Evolutionary conservation across 35 echinoderm and acorn worm species (phyloP), one percentile per base, ranked within the genome.

Genomic region (Lytechinus variegatus): DNA sequence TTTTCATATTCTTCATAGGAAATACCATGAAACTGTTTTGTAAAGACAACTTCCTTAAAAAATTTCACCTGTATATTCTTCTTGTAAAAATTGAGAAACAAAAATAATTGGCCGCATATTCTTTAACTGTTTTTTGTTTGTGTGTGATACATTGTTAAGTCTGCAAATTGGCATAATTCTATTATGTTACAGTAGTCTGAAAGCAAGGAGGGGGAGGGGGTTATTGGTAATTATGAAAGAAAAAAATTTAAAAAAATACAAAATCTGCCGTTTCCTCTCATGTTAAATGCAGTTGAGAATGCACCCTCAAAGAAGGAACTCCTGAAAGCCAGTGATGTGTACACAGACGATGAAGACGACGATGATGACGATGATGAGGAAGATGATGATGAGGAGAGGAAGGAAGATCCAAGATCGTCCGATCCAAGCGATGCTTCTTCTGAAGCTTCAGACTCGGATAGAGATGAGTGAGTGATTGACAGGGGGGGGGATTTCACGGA

Each of bases 301-400:
- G 95, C 93, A 7, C 95, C 97, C 51, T 96, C 97, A 24, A 97
- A 95, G 92, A 99, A 97, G 91, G 86, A 97, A 44, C 97, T 94
- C 27, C 72, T 99, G 72, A 98, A 97, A 61, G 98, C 97, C 29
- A 98, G 97, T 96, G 98, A 99, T 61, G 98, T 99, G 52, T 99
- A 99, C 92, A 98, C 98, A 11, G 98, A 99, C 61, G 98, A 98
- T 56, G 98, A 99, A 10, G 96, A 97, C 33, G 97, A 98, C 9
- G 98, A 99, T 53, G 97, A 96, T 55, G 97, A 98, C 51, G 97
- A 96, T 9, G 94, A 96, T 10, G 91, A 86, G 9, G 92, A 97
- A 10, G 92, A 97, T 28, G 94, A 97, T 21, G 96, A 99, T 19
- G 96, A 92, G 21, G 94, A 96, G 3, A 95, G 97, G 95, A 94